Conservation (phyloP, 2,888 invertebrate genomes). For the Himalopsyche japonica region DNA sequence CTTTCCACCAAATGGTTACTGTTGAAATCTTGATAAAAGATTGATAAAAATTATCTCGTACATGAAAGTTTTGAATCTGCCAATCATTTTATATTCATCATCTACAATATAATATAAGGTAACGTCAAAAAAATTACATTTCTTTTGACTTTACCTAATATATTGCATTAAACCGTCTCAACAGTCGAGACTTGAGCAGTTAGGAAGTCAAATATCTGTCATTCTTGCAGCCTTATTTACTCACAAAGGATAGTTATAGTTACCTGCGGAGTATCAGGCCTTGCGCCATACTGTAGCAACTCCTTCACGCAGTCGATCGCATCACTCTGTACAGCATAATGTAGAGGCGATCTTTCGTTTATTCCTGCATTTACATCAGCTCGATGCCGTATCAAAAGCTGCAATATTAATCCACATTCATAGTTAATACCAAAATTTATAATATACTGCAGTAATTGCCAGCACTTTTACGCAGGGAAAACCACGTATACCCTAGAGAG, state of each 20-base stretch:
- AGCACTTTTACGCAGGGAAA: neutral
- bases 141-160: too few relatives aligned
- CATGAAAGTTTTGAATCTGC: too few relatives aligned
- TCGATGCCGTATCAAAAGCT: constrained; percentile 69
- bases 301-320: constrained; percentile 73
- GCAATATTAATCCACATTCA: constrained; percentile 43
- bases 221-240: neutral
- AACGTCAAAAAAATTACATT: too few relatives aligned
- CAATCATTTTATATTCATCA: too few relatives aligned
- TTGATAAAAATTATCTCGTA: too few relatives aligned
- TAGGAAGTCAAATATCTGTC: neutral
- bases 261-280: constrained; percentile 81
- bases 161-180: too few relatives aligned
- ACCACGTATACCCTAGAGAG: too few relatives aligned
- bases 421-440: neutral
- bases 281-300: constrained; percentile 76
- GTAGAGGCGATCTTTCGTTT: constrained; percentile 73
- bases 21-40: too few relatives aligned
- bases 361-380: constrained; percentile 81
- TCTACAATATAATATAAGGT: too few relatives aligned
- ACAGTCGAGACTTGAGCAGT: too few relatives aligned
- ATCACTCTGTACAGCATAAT: constrained; percentile 81
- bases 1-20: too few relatives aligned
- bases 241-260: neutral
- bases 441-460: neutral